Conservation (phyloP, 2,888 invertebrate species). For the Cecidostiba fungosa region DNA sequence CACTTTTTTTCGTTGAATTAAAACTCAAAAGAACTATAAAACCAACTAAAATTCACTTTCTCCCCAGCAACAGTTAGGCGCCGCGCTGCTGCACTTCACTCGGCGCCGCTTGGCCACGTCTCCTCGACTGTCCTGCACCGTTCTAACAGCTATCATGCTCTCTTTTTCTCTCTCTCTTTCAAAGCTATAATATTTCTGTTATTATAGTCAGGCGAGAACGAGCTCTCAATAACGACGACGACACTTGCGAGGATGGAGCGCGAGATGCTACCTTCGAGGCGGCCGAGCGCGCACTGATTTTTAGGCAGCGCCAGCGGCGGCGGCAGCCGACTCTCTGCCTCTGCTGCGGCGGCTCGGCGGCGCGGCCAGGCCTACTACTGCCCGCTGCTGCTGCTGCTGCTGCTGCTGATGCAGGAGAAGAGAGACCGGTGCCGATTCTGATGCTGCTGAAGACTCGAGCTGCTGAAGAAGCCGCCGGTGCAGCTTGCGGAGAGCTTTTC, state of each 20-base stretch:
- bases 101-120: conserved; percentile 15
- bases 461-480: not conserved
- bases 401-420: not conserved
- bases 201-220: not conserved
- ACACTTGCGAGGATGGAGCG: not conserved
- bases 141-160: not conserved
- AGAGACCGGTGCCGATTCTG: not conserved
- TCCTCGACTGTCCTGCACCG: conserved; percentile 22
- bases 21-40: not conserved
- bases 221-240: not conserved
- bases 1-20: too few species aligned
- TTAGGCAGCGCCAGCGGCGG: conserved; percentile 41
- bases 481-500: conserved; percentile 51
- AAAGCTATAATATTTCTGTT: not conserved
- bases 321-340: conserved; percentile 25
- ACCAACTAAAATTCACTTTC: not conserved
- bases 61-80: not conserved
- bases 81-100: not conserved
- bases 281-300: conserved; percentile 67
- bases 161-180: too few species aligned
- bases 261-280: conserved; percentile 63
- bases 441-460: not conserved
- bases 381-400: not conserved
- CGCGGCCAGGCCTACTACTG: conserved; percentile 31
- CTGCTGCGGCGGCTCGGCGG: conserved; percentile 59